phyloP scores from a whole-genome alignment of 2,888 invertebrate genomes.

The Euzetes globulus region DNA sequence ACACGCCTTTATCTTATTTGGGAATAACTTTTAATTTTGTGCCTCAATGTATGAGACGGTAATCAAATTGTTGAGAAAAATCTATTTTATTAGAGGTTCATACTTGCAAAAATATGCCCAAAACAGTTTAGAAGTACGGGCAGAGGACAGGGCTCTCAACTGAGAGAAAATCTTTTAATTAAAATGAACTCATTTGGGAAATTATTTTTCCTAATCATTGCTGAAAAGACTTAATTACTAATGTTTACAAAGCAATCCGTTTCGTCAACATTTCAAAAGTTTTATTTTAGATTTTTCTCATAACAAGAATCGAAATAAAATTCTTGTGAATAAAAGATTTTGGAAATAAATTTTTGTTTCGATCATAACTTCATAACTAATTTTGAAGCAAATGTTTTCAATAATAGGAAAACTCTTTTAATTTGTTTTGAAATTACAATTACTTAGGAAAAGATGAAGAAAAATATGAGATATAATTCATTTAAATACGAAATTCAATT shows the following conservation, averaged over 20 bases:
- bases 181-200: background rate
- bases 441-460: no score
- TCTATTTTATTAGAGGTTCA: background rate
- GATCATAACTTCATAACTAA: background rate
- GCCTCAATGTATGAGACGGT: no score
- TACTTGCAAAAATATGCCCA: background rate
- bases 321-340: background rate
- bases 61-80: background rate
- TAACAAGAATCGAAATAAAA: background rate
- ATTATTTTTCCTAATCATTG: constrained; percentile 5
- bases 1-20: no score
- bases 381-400: no score
- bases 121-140: no score
- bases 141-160: background rate
- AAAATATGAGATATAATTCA: no score
- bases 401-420: no score
- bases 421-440: background rate
- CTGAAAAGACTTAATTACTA: background rate
- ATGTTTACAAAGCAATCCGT: constrained; percentile 5
- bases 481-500: background rate
- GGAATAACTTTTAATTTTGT: no score
- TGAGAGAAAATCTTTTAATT: background rate
- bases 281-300: background rate
- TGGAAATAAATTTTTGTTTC: background rate
- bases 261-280: background rate